These are phyloP conservation scores for Drosophila ercepeae DNA, from an alignment of 1,140 invertebrate genomes.

Conservation along the genomic window DNA sequence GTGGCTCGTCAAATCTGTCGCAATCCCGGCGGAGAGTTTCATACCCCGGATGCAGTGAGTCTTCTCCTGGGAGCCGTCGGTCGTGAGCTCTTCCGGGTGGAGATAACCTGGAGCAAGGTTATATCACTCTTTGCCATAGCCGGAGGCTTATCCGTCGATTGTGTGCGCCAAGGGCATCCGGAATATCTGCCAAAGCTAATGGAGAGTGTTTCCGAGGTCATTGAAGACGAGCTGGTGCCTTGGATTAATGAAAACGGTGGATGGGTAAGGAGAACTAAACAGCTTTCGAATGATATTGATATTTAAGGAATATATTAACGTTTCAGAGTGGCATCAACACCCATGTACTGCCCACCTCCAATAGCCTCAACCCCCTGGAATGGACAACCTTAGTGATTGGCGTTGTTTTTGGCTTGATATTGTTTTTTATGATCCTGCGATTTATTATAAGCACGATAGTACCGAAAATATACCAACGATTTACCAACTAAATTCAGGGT, in stretches of 20 bases:
- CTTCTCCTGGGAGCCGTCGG: conserved; percentile 86
- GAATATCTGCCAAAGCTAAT: conserved; percentile 87
- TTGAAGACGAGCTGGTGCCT: conserved; percentile 87
- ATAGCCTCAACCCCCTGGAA: conserved; percentile 74
- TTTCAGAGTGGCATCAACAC: conserved; percentile 76
- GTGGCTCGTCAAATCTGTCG: conserved; percentile 86
- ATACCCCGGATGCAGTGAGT: conserved; percentile 84
- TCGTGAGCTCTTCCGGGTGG: conserved; percentile 85
- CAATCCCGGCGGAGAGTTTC: conserved; percentile 84
- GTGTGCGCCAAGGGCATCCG: conserved; percentile 87
- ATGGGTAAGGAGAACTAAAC: conserved; percentile 85
- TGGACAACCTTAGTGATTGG: conserved; percentile 79
- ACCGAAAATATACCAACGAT: conserved; percentile 77
- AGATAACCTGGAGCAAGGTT: conserved; percentile 89
- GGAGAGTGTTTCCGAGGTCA: conserved; percentile 86
- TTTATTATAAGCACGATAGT: conserved; percentile 74
- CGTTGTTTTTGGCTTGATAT: conserved; percentile 73
- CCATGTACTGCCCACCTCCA: conserved; percentile 73
- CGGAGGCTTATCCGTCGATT: conserved; percentile 89
- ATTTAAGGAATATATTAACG: neutral
- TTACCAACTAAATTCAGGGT: conserved; percentile 49
- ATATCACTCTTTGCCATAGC: conserved; percentile 88
- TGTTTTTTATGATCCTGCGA: conserved; percentile 72
- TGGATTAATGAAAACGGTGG: conserved; percentile 90
- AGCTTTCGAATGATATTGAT: too few relatives aligned